Base-by-base conservation (phyloP, 2,888 invertebrate genomes). In the Apamea anceps region DNA sequence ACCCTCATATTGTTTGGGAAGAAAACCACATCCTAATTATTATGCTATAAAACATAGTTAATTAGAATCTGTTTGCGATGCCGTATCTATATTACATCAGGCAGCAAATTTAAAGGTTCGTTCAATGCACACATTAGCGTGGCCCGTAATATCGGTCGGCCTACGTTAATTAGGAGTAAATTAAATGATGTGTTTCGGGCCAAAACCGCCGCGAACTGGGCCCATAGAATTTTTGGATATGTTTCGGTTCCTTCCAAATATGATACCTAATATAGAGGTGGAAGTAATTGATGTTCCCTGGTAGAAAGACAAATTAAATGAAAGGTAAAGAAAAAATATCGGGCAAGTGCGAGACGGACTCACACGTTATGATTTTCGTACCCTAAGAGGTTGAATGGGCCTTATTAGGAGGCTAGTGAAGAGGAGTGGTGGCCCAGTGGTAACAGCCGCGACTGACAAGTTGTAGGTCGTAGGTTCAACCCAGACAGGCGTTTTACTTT, bases 151-250 rank as follows among this genome's bases (percentile, higher is more conserved):
- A 89, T 89, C 79, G 90, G 88, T 85, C 87, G 87, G 88, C 89
- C 90, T 89, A 88, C 91, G 90, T 90, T 95, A 95, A 96, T 95
- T 95, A 95, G 94, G 92, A 91, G 91, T 91, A 93, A 95, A 96
- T 95, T 95, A 95, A 95, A 95, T 95, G 93, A 94, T 92, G 93
- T 90, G 89, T 91, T 91, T 90, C 90, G 87, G 88, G 89, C 86
- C 88, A 90, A 91, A 92, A 93, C 92, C 90, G 91, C 90, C 80
- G 83, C 84, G 77, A 54, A 74, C 70, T 45, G 76, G 75, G 21
- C 32, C 75, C 21, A 71, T 74, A 60, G 80, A 62, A 57, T 54
- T 68, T 60, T 66, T 21, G 48, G 25, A 10, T 45, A 60, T 63
- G 42, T 54, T 70, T 62, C 13, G 15, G 21, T 77, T 77, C 32